Conservation (phyloP, 2,888 invertebrate species). For the Melanostoma mellinum region DNA sequence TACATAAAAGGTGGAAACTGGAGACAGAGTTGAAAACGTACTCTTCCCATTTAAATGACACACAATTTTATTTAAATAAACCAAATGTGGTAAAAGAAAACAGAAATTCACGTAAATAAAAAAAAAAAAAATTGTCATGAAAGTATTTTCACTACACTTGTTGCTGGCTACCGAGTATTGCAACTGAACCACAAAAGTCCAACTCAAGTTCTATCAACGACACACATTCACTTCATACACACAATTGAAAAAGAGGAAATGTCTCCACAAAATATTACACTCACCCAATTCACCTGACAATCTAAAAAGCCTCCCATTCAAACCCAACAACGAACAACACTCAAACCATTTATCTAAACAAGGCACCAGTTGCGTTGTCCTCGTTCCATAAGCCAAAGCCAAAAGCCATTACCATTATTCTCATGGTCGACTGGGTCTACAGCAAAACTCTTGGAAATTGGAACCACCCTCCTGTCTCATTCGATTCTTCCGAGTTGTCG, state of each 20-base stretch:
- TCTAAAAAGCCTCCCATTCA: not conserved
- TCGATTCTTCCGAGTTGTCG: slow-evolving; percentile 13
- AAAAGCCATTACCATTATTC: slow-evolving; percentile 9
- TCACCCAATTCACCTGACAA: not conserved
- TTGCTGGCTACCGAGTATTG: too few species aligned
- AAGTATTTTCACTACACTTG: too few species aligned
- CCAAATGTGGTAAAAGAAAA: not conserved
- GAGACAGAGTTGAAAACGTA: too few species aligned
- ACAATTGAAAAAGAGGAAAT: too few species aligned
- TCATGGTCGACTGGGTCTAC: slow-evolving; percentile 26
- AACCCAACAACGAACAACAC: slow-evolving; percentile 21
- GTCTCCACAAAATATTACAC: not conserved
- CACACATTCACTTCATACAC: too few species aligned
- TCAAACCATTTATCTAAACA: slow-evolving; percentile 47
- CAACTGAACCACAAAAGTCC: too few species aligned
- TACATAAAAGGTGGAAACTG: too few species aligned
- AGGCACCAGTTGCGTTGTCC: slow-evolving; percentile 62
- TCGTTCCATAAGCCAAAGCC: slow-evolving; percentile 25
- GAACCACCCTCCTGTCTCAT: not conserved
- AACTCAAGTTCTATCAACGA: too few species aligned
- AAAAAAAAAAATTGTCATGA: too few species aligned
- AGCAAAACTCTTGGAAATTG: not conserved
- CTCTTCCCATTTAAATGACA: too few species aligned
- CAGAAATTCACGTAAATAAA: not conserved
- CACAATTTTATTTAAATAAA: too few species aligned